Evolutionary conservation across 2,797 vertebrate genomes (phyloP).

Genomic region (Malurus splendens): DNA sequence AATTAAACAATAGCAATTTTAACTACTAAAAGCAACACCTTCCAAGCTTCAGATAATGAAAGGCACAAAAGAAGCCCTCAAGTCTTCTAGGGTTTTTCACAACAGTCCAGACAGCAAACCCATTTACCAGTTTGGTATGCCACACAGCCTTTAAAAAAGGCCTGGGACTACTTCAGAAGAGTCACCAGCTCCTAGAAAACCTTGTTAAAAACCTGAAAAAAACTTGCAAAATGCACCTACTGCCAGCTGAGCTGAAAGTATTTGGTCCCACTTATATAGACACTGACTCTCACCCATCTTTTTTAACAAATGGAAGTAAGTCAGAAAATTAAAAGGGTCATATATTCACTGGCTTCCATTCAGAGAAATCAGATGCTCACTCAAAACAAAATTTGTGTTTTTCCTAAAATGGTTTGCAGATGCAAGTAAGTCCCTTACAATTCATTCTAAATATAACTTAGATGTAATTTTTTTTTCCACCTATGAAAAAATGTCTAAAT

Average conservation of each 20-base stretch:
- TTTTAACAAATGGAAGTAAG: neutral
- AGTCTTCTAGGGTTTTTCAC: neutral
- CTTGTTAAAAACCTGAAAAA: neutral
- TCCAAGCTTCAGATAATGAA: neutral
- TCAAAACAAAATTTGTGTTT: neutral
- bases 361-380: neutral
- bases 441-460: neutral
- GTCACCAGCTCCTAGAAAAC: neutral
- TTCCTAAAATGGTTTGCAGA: neutral
- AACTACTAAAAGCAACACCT: neutral
- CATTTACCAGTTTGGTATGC: neutral
- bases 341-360: neutral
- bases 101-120: neutral
- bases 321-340: neutral
- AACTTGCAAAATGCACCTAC: neutral
- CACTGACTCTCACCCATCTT: neutral
- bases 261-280: neutral
- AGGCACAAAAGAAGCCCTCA: neutral
- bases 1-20: neutral
- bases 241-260: neutral
- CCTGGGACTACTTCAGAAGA: neutral
- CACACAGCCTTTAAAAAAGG: neutral
- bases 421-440: neutral
- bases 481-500: neutral
- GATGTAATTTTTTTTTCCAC: neutral